phyloP scores from a whole-genome alignment of 92 coral and sea anemone species.

The Epizoanthus ramosus region DNA sequence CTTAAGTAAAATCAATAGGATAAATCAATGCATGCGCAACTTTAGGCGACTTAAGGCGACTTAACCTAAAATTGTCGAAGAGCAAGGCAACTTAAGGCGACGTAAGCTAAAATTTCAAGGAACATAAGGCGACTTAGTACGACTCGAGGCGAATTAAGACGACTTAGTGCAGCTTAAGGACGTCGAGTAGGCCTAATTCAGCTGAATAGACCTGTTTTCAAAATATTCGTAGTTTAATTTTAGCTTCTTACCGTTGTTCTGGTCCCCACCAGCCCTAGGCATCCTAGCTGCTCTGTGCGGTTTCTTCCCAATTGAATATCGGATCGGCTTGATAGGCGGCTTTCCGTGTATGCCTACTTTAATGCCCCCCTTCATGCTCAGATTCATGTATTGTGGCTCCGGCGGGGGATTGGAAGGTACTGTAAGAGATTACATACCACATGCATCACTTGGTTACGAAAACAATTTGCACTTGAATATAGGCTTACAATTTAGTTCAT shows the following conservation, averaged over 20 bases:
- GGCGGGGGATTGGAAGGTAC: not conserved
- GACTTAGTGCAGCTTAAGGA: too few relatives aligned
- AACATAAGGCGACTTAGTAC: too few relatives aligned
- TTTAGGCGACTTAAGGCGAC: too few relatives aligned
- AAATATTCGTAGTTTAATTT: too few relatives aligned
- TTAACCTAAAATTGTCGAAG: too few relatives aligned
- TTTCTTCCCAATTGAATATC: slow-evolving; percentile 15
- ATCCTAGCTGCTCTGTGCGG: not conserved
- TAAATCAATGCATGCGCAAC: too few relatives aligned
- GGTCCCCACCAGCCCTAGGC: slow-evolving; percentile 9
- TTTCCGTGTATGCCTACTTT: slow-evolving; percentile 26
- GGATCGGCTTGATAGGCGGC: slow-evolving; percentile 10
- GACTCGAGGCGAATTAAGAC: too few relatives aligned
- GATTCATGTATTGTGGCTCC: slow-evolving; percentile 39
- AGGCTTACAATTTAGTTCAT: not conserved
- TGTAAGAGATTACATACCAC: not conserved
- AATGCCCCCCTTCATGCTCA: slow-evolving; percentile 17
- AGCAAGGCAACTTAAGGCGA: too few relatives aligned
- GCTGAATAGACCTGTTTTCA: too few relatives aligned
- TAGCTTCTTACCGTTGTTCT: slow-evolving; percentile 21
- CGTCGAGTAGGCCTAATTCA: too few relatives aligned
- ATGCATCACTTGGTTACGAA: not conserved
- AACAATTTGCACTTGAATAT: not conserved
- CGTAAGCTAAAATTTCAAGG: too few relatives aligned
- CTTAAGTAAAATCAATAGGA: too few relatives aligned